A percentile compares a stretch with the other conserved stretches of the same genome.
Evolutionary conservation across 1,140 invertebrate genomes (phyloP).

Genomic region (Kradibia gibbosae): DNA sequence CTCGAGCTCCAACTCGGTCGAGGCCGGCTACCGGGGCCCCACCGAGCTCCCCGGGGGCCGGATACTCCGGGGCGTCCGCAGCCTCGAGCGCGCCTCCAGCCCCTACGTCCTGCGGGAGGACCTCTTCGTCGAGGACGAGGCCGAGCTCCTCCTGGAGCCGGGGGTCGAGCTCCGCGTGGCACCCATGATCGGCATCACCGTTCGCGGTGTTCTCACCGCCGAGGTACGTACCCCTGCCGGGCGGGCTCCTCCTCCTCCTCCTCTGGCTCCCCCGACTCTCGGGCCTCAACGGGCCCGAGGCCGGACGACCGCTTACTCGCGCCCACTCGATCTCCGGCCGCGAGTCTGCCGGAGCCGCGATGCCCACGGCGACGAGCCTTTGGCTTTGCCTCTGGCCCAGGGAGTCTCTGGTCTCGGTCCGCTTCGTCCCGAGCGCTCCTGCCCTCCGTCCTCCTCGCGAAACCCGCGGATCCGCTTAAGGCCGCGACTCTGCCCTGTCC

Average conservation of each 20-base stretch:
- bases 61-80: constrained; percentile 72
- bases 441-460: too few species aligned
- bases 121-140: constrained; percentile 82
- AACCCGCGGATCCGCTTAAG: background rate
- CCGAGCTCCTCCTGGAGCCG: constrained; percentile 85
- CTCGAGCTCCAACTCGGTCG: constrained; percentile 53
- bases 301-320: background rate
- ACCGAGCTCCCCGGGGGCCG: constrained; percentile 78
- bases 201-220: constrained; percentile 88
- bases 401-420: background rate
- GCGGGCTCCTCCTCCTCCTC: too few species aligned
- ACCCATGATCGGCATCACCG: constrained; percentile 91
- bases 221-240: constrained; percentile 78
- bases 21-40: constrained; percentile 57
- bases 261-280: background rate
- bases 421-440: background rate
- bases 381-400: too few species aligned
- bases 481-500: too few species aligned
- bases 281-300: too few species aligned
- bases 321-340: background rate
- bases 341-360: background rate
- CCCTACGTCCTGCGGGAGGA: constrained; percentile 87
- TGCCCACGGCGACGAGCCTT: too few species aligned
- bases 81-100: constrained; percentile 75
- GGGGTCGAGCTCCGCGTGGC: constrained; percentile 89